Evolutionary conservation across 1,140 invertebrate species (phyloP).

Genomic region (Diabrotica undecimpunctata): DNA sequence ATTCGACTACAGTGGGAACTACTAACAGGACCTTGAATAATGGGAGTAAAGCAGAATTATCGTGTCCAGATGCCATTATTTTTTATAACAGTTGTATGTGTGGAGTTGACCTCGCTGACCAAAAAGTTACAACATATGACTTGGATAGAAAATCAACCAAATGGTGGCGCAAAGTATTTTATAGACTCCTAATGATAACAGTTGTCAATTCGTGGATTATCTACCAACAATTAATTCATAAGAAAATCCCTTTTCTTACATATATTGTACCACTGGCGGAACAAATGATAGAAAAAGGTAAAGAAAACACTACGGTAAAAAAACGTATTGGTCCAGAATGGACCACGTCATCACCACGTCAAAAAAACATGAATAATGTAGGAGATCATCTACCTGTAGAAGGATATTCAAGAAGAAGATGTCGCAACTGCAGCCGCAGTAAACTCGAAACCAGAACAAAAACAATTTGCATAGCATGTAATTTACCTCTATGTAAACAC

Average conservation of each 20-base stretch:
- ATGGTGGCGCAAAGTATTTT: slow-evolving; percentile 41
- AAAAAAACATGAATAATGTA: too few relatives aligned
- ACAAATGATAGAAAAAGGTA: background rate
- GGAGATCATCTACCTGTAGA: too few relatives aligned
- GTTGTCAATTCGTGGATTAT: slow-evolving; percentile 27
- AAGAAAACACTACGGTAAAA: background rate
- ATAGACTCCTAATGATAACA: slow-evolving; percentile 24
- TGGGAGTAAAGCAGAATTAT: too few relatives aligned
- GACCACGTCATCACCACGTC: too few relatives aligned
- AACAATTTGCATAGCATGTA: too few relatives aligned
- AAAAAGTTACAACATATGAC: background rate
- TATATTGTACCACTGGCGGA: background rate
- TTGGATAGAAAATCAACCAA: slow-evolving; percentile 33
- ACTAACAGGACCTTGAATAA: too few relatives aligned
- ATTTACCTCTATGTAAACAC: too few relatives aligned
- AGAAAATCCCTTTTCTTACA: background rate
- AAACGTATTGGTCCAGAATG: too few relatives aligned
- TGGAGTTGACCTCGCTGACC: background rate
- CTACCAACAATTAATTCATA: slow-evolving; percentile 23
- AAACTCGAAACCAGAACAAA: too few relatives aligned
- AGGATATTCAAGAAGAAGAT: too few relatives aligned
- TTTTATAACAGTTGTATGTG: background rate
- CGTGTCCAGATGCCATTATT: background rate
- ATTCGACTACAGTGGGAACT: too few relatives aligned
- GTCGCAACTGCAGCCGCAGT: too few relatives aligned